phyloP scores from a whole-genome alignment of 2,888 invertebrate genomes.

The Periphyllus acericola region DNA sequence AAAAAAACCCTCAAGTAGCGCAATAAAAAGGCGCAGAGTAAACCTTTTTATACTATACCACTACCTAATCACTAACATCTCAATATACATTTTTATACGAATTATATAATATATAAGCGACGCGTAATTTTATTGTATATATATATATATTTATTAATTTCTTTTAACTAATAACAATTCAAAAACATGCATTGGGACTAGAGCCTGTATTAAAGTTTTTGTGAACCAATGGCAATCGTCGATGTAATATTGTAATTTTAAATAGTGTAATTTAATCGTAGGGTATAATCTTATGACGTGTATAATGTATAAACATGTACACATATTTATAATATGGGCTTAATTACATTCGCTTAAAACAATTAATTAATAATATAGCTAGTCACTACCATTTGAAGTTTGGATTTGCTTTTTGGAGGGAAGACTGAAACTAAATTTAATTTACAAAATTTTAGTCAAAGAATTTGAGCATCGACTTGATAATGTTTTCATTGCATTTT shows the following conservation, averaged over 20 bases:
- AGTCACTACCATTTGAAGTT: slow-evolving; percentile 48
- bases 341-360: slow-evolving; percentile 22
- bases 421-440: slow-evolving; percentile 57
- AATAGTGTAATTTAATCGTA: background rate
- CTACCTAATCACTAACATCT: slow-evolving; percentile 57
- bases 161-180: slow-evolving; percentile 40
- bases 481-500: slow-evolving; percentile 40
- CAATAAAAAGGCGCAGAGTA: slow-evolving; percentile 55
- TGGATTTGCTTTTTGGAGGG: slow-evolving; percentile 29
- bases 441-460: slow-evolving; percentile 54
- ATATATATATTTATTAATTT: slow-evolving; percentile 15
- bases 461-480: slow-evolving; percentile 61
- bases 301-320: slow-evolving; percentile 1
- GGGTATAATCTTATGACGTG: background rate
- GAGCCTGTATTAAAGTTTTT: slow-evolving; percentile 26
- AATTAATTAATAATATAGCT: slow-evolving; percentile 44
- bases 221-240: slow-evolving; percentile 16
- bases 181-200: slow-evolving; percentile 46
- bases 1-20: slow-evolving; percentile 60
- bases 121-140: slow-evolving; percentile 13
- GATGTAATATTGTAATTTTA: slow-evolving; percentile 16
- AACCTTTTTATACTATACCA: slow-evolving; percentile 57
- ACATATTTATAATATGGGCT: background rate
- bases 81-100: slow-evolving; percentile 56
- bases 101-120: slow-evolving; percentile 55